These are phyloP conservation scores for Eublepharis macularius DNA, from an alignment of 2,113 vertebrate genomes.

Conservation along the genomic window DNA sequence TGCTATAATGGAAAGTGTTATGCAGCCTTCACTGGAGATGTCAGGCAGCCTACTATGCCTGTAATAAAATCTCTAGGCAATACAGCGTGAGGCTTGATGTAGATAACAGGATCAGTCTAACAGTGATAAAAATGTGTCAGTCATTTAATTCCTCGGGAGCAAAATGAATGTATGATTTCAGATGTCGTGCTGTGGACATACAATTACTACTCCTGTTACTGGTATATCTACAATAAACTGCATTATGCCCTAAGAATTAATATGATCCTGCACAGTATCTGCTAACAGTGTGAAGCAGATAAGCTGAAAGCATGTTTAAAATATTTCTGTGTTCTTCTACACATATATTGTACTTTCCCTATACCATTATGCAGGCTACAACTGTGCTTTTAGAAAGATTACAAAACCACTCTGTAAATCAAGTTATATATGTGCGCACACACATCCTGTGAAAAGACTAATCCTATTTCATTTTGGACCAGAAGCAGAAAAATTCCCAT, in stretches of 20 bases:
- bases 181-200: neutral
- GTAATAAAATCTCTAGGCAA: constrained; percentile 17
- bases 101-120: constrained; percentile 9
- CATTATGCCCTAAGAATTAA: constrained; percentile 3
- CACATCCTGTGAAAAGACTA: neutral
- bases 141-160: constrained; percentile 11
- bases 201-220: neutral
- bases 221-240: constrained; percentile 12
- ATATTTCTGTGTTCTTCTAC: neutral
- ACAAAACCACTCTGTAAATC: neutral
- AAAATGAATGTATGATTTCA: constrained; percentile 21
- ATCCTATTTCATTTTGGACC: neutral
- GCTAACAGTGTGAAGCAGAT: neutral
- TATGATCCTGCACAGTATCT: neutral
- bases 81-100: constrained; percentile 14
- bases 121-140: constrained; percentile 25
- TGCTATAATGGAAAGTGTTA: neutral
- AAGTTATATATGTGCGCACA: neutral
- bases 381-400: neutral
- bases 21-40: neutral
- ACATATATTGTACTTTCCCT: neutral
- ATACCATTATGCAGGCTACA: neutral
- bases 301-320: neutral
- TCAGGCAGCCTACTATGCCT: neutral
- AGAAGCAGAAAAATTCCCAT: constrained; percentile 14